Evolutionary conservation across 2,888 invertebrate genomes (phyloP).

Genomic region (Tuta absoluta): DNA sequence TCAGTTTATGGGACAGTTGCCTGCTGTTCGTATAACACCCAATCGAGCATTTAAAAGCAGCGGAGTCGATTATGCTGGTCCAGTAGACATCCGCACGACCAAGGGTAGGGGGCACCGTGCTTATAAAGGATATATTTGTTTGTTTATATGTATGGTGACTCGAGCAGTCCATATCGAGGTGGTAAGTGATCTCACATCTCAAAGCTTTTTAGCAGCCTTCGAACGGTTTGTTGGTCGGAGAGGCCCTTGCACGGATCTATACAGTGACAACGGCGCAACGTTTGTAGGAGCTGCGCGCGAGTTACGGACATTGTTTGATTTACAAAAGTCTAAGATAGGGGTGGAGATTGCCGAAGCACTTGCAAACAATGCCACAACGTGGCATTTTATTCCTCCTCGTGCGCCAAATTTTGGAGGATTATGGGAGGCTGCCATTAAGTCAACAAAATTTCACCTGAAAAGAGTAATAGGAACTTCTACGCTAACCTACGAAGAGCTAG

Average conservation of each 20-base stretch:
- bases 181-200: slow-evolving; percentile 36
- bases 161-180: slow-evolving; percentile 36
- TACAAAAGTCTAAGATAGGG: not conserved
- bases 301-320: not conserved
- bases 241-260: slow-evolving; percentile 1
- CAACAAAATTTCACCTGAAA: slow-evolving; percentile 28
- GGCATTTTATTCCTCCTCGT: slow-evolving; percentile 35
- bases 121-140: slow-evolving; percentile 31
- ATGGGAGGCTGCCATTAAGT: slow-evolving; percentile 31
- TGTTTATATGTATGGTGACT: slow-evolving; percentile 38
- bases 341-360: slow-evolving; percentile 25
- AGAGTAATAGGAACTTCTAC: slow-evolving; percentile 26
- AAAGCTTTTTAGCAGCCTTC: slow-evolving; percentile 14
- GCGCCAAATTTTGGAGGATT: slow-evolving; percentile 35
- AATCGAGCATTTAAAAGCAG: slow-evolving; percentile 21
- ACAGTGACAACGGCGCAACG: slow-evolving; percentile 19
- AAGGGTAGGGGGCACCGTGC: slow-evolving; percentile 35
- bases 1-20: slow-evolving; percentile 29
- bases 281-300: slow-evolving; percentile 17
- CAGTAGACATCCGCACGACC: slow-evolving; percentile 30
- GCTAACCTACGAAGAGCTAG: slow-evolving; percentile 32
- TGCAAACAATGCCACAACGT: slow-evolving; percentile 27
- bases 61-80: slow-evolving; percentile 38
- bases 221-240: not conserved
- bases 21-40: slow-evolving; percentile 21